Evolutionary conservation across 2,797 vertebrate genomes (phyloP), one percentile per base, ranked within the genome.

Genomic region (Siniperca obscura): DNA sequence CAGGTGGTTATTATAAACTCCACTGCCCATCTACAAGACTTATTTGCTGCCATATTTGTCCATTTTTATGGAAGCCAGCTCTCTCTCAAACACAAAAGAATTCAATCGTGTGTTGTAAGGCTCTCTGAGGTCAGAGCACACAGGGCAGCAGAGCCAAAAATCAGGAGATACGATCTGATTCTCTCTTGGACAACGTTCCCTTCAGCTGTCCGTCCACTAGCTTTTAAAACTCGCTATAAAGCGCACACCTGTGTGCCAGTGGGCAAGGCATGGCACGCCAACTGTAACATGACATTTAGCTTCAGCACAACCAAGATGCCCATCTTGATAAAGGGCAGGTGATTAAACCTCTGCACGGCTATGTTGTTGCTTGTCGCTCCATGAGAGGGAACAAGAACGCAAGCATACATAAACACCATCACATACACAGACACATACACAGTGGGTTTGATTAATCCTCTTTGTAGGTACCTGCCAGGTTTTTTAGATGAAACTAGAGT

Each of bases 221-320:
- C 36, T 38, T 78, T 68, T 27, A 53, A 36, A 83, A 67, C 36
- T 38, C 22, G 16, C 60, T 78, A 30, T 71, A 34, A 79, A 85
- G 59, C 65, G 62, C 81, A 83, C 90, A 90, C 90, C 89, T 94
- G 91, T 87, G 78, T 78, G 85, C 79, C 70, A 12, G 17, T 79
- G 83, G 70, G 73, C 78, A 78, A 82, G 78, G 67, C 87, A 86
- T 11, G 56, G 78, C 80, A 76, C 4, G 50, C 79, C 64, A 87
- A 60, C 83, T 83, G 83, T 73, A 74, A 80, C 83, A 53, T 66
- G 57, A 70, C 55, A 73, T 88, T 88, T 68, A 62, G 65, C 62
- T 53, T 77, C 50, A 69, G 56, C 64, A 30, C 59, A 66, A 64
- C 78, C 66, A 52, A 65, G 69, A 85, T 53, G 70, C 65, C 74